Evolutionary conservation across 2,113 vertebrate species (phyloP), one percentile per base, ranked within the genome.

Genomic region (Cyanoramphus novaezelandiae): DNA sequence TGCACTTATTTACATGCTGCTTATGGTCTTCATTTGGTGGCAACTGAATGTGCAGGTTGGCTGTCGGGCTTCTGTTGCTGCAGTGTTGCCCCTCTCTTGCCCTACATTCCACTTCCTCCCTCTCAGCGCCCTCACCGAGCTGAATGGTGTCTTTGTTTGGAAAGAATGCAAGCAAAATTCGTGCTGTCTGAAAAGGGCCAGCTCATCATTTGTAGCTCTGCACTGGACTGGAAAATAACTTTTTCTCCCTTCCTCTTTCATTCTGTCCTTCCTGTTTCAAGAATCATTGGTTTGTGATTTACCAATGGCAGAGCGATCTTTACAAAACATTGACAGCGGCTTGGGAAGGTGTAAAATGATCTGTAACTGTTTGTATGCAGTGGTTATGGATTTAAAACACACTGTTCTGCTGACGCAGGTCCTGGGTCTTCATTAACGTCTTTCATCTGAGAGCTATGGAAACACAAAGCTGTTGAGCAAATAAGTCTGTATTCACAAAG

Each of bases 111-210:
- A 2, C 81, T 91, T 55, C 84, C 68, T 43, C 50, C 95, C 6
- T 1, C 94, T 81, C 92, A 2, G 62, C 5, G 5, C 65, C 52
- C 82, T 79, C 44, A 9, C 60, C 0, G 11, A 13, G 71, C 71
- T 96, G 39, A 96, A 93, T 91, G 90, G 33, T 14, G 72, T 13
- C 94, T 96, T 95, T 95, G 94, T 95, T 74, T 13, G 53, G 33
- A 16, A 77, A 78, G 95, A 91, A 96, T 94, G 94, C 88, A 86
- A 89, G 86, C 84, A 93, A 17, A 84, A 72, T 57, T 29, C 1
- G 29, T 52, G 88, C 90, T 77, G 44, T 47, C 88, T 81, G 90
- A 82, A 93, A 93, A 94, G 92, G 81, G 81, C 90, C 37, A 23
- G 81, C 95, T 95, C 94, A 91, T 91, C 94, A 23, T 57, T 89